Evolutionary conservation across 2,113 vertebrate species (phyloP).

Genomic region (Rhinolophus sinicus): DNA sequence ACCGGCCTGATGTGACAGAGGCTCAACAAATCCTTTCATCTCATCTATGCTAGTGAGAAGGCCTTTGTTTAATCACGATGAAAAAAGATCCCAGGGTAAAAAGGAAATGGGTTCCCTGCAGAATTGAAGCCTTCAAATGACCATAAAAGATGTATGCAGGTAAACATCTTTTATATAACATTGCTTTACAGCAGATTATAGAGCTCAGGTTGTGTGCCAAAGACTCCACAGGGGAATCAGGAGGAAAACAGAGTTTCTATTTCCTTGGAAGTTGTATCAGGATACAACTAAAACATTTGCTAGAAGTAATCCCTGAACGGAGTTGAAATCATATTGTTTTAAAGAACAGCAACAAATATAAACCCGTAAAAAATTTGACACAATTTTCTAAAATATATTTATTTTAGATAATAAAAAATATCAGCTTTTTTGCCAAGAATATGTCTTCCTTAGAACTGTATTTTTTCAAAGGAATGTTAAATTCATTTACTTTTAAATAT

Average conservation of each 20-base stretch:
- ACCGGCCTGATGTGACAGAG: constrained; percentile 62
- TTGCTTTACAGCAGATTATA: constrained; percentile 71
- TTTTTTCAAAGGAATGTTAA: background rate
- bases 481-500: background rate
- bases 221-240: constrained; percentile 62
- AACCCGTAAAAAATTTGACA: background rate
- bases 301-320: constrained; percentile 54
- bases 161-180: constrained; percentile 79
- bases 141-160: constrained; percentile 75
- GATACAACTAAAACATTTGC: constrained; percentile 25
- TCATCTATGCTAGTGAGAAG: constrained; percentile 54
- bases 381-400: background rate
- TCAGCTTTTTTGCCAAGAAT: background rate
- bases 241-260: constrained; percentile 58
- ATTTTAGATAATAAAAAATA: background rate
- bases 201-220: constrained; percentile 45
- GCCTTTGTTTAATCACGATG: constrained; percentile 72
- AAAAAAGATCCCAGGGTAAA: constrained; percentile 62
- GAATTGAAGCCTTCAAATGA: constrained; percentile 64
- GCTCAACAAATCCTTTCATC: constrained; percentile 69
- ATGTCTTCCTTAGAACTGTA: background rate
- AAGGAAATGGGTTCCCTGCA: constrained; percentile 65
- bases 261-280: constrained; percentile 43
- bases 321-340: constrained; percentile 59
- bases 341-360: constrained; percentile 36